These are phyloP conservation scores for Forbesichthys agassizii DNA, from an alignment of 2,113 vertebrate genomes.

Conservation along the genomic window DNA sequence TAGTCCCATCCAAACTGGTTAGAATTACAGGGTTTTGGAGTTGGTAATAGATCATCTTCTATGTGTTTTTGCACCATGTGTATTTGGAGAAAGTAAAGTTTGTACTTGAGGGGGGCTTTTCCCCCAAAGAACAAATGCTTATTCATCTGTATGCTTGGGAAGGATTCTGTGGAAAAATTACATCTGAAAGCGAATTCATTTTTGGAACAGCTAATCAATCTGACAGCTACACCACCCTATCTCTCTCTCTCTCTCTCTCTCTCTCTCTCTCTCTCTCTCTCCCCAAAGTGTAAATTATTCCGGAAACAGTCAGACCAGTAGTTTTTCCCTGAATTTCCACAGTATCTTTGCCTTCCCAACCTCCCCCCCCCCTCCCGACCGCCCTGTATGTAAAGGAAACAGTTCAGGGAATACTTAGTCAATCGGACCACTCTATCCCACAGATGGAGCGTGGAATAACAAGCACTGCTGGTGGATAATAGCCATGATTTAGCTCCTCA, in stretches of 20 bases:
- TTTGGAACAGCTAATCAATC: conserved; percentile 49
- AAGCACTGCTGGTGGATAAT: conserved; percentile 65
- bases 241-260: not conserved
- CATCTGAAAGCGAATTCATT: conserved; percentile 44
- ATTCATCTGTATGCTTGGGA: conserved; percentile 55
- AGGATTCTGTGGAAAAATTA: conserved; percentile 53
- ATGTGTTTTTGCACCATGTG: conserved; percentile 28
- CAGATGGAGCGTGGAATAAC: conserved; percentile 67
- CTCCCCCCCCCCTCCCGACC: not conserved
- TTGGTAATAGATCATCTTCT: conserved; percentile 37
- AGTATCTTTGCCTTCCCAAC: conserved; percentile 1
- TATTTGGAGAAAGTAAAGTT: conserved; percentile 53
- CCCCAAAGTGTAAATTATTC: conserved; percentile 20
- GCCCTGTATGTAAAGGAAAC: conserved; percentile 55
- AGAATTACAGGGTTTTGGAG: conserved; percentile 58
- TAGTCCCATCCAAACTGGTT: conserved; percentile 38
- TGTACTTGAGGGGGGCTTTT: conserved; percentile 29
- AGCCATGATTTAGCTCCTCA: conserved; percentile 68
- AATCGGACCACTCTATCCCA: conserved; percentile 53
- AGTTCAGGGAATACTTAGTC: conserved; percentile 69
- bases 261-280: conserved; percentile 6
- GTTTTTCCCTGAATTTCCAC: conserved; percentile 24
- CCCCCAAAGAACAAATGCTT: conserved; percentile 59
- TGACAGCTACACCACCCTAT: conserved; percentile 18
- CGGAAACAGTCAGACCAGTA: conserved; percentile 27